Base-by-base conservation (phyloP, 64 coral and sea anemone genomes). In the Anthopleura sola region DNA sequence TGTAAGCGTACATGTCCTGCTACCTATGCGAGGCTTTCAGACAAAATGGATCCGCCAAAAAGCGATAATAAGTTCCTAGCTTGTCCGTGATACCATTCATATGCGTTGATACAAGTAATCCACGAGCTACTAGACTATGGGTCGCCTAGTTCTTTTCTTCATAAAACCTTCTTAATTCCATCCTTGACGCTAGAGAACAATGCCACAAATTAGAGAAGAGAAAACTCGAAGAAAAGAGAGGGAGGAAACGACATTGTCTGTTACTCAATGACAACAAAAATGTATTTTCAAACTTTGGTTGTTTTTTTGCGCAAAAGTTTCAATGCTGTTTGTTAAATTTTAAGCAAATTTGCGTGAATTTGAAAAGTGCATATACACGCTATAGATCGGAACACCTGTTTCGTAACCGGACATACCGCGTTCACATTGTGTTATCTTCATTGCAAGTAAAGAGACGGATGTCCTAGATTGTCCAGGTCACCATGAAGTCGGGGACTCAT, bases 31-130 rank as follows among this genome's bases (percentile, higher is more conserved):
- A 34, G 76, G 76, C 76, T 79, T 79, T 79, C 44, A 79, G 76
- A 79, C 76, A 21, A 3, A 79, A 79, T 37, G 76, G 76, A 10
- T 79, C 76, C 76, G 21, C 9, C 76, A 44, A 44, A 79, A 44
- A 79, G 76, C 24, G 76, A 79, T 79, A 79, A 79, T 79, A 48
- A 79, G 76, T 47, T 79, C 11, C 37, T 79, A 79, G 76, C 39
- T 79, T 79, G 21, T 71, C 19, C 18, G 36, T 79, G 76, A 79
- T 79, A 79, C 44, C 44, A 79, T 71, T 71, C 29, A 71, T 71
- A 71, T 34, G 44, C 76, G 76, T 48, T 79, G 76, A 79, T 79
- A 79, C 38, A 48, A 48, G 37, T 79, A 79, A 79, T 79, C 76
- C 76, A 79, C 36, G 13, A 79, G 21, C 38, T 79, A 79, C 76